phyloP scores from a whole-genome alignment of 2,113 vertebrate genomes.

The Megaceryle torquata region DNA sequence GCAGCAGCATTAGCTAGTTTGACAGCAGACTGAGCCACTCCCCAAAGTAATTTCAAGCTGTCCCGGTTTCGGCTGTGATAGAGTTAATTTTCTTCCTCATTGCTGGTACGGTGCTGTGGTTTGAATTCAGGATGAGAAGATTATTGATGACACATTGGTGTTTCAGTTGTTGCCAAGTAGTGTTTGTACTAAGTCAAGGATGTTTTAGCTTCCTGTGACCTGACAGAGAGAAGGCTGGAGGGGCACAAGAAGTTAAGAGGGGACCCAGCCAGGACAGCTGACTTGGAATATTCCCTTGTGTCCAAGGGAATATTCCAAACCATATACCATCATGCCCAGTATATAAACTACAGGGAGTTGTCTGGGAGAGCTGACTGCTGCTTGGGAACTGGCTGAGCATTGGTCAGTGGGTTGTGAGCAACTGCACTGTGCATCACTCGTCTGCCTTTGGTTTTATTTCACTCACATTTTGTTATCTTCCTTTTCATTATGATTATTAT shows the following conservation, averaged over 20 bases:
- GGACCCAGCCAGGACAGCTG: not conserved
- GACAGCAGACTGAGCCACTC: not conserved
- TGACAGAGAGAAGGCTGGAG: not conserved
- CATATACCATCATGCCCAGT: not conserved
- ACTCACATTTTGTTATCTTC: not conserved
- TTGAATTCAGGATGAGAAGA: not conserved
- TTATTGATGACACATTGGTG: not conserved
- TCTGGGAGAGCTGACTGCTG: too few relatives aligned
- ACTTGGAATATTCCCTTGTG: too few relatives aligned
- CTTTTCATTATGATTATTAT: not conserved
- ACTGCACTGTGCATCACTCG: not conserved
- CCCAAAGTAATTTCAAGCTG: not conserved
- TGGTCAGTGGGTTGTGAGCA: not conserved
- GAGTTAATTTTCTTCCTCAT: not conserved
- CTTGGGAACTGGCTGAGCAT: not conserved
- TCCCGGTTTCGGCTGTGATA: not conserved
- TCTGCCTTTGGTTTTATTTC: not conserved
- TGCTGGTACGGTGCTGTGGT: not conserved
- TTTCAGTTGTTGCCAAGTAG: not conserved
- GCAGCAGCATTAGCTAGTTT: not conserved
- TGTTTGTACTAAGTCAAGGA: not conserved
- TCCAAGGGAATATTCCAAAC: not conserved
- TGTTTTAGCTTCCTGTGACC: not conserved
- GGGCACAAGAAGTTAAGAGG: not conserved
- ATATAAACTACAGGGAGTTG: not conserved